phyloP scores from a whole-genome alignment of 1,140 invertebrate genomes.

The Vanessa atalanta region DNA sequence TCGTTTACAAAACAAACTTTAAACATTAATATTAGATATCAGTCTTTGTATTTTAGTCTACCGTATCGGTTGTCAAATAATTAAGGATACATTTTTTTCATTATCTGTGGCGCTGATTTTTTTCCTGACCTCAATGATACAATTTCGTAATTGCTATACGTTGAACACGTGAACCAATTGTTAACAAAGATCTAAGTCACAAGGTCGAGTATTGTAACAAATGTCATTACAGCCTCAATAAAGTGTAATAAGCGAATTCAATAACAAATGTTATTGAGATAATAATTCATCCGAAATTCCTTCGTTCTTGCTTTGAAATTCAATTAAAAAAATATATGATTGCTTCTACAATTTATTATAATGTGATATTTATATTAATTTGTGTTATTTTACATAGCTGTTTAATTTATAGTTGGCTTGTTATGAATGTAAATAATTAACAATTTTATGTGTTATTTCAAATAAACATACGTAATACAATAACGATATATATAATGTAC shows the following conservation, averaged over 20 bases:
- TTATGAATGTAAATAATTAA: no score
- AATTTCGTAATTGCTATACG: conserved; percentile 64
- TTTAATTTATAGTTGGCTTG: no score
- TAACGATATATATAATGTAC: neutral
- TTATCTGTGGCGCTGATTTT: conserved; percentile 25
- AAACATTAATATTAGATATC: neutral
- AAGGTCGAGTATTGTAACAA: conserved; percentile 68
- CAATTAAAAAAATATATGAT: neutral
- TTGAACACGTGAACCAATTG: conserved; percentile 63
- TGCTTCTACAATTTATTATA: neutral
- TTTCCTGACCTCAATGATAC: conserved; percentile 61
- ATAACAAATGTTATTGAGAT: conserved; percentile 32
- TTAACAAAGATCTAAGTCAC: conserved; percentile 61
- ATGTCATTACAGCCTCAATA: conserved; percentile 62
- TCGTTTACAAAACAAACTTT: conserved; percentile 5
- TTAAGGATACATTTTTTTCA: conserved; percentile 35
- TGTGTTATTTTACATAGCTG: no score
- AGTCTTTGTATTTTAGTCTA: neutral
- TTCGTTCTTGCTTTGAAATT: conserved; percentile 1
- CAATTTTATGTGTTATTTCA: no score
- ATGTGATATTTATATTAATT: no score
- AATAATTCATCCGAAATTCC: conserved; percentile 30
- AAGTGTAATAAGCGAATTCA: conserved; percentile 46
- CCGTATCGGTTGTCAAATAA: conserved; percentile 25
- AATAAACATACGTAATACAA: neutral